These are phyloP conservation scores for Drosophila meridiana DNA, from an alignment of 2,888 invertebrate genomes.

Conservation along the genomic window DNA sequence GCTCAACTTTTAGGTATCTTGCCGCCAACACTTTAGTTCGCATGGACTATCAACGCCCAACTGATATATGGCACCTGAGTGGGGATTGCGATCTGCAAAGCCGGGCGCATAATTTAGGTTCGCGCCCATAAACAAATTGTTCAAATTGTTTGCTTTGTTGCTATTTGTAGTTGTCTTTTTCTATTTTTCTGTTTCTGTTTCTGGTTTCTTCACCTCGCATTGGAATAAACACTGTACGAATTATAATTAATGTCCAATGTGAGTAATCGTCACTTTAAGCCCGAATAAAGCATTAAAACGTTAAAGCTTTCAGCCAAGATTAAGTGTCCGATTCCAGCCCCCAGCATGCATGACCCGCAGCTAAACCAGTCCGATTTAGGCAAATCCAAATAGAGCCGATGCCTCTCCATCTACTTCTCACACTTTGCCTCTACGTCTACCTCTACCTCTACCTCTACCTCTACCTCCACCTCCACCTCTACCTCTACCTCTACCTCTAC, in stretches of 20 bases:
- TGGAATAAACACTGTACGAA: slow-evolving; percentile 32
- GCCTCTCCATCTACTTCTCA: not conserved
- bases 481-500: not conserved
- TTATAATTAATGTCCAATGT: slow-evolving; percentile 68
- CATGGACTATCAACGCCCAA: slow-evolving; percentile 17
- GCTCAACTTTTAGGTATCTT: not conserved
- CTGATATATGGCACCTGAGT: slow-evolving; percentile 21
- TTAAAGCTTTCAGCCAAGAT: slow-evolving; percentile 22
- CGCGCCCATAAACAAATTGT: slow-evolving; percentile 46
- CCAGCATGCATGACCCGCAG: slow-evolving; percentile 35
- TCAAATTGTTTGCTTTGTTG: slow-evolving; percentile 28
- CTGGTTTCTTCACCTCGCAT: slow-evolving; percentile 15
- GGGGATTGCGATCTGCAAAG: slow-evolving; percentile 39
- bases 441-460: not conserved
- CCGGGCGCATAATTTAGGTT: slow-evolving; percentile 30
- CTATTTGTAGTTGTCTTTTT: slow-evolving; percentile 5
- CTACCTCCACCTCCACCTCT: not conserved
- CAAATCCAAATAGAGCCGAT: slow-evolving; percentile 1
- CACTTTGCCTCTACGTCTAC: not conserved
- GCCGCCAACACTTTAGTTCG: slow-evolving; percentile 12
- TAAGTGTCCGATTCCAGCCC: slow-evolving; percentile 18
- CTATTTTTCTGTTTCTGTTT: slow-evolving; percentile 4
- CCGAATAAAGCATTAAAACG: slow-evolving; percentile 18
- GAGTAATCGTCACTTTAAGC: slow-evolving; percentile 63
- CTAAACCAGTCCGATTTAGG: slow-evolving; percentile 11